Conservation (phyloP, 2,113 vertebrate genomes). For the Megaleporinus macrocephalus region DNA sequence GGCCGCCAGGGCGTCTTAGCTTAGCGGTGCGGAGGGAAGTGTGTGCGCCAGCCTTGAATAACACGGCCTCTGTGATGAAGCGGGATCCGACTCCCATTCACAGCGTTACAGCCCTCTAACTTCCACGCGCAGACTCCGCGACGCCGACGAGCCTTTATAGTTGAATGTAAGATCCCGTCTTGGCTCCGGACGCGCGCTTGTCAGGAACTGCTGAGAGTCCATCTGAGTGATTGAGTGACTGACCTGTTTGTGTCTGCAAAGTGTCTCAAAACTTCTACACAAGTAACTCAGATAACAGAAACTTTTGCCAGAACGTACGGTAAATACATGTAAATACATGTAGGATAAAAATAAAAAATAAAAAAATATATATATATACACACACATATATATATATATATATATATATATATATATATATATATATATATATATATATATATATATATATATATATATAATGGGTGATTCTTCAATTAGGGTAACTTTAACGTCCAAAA, state of each 20-base stretch:
- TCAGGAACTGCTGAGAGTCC: not conserved
- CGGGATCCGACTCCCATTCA: slow-evolving; percentile 71
- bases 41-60: slow-evolving; percentile 72
- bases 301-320: too few species aligned
- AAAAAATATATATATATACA: too few species aligned
- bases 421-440: too few species aligned
- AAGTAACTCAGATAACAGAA: too few species aligned
- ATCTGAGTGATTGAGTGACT: not conserved
- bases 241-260: not conserved
- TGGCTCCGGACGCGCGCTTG: slow-evolving; percentile 51
- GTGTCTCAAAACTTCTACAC: not conserved
- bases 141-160: slow-evolving; percentile 76
- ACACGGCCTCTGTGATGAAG: slow-evolving; percentile 73
- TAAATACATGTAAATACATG: too few species aligned
- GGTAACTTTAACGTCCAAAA: too few species aligned
- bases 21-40: slow-evolving; percentile 20
- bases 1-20: slow-evolving; percentile 33
- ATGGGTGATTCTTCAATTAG: too few species aligned
- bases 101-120: slow-evolving; percentile 74
- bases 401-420: too few species aligned
- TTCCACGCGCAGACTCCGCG: slow-evolving; percentile 73
- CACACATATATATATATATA: too few species aligned
- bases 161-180: slow-evolving; percentile 70
- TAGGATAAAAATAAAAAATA: too few species aligned
- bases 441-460: too few species aligned